Evolutionary conservation across 2,797 vertebrate genomes (phyloP).

Genomic region (Pipistrellus kuhlii): DNA sequence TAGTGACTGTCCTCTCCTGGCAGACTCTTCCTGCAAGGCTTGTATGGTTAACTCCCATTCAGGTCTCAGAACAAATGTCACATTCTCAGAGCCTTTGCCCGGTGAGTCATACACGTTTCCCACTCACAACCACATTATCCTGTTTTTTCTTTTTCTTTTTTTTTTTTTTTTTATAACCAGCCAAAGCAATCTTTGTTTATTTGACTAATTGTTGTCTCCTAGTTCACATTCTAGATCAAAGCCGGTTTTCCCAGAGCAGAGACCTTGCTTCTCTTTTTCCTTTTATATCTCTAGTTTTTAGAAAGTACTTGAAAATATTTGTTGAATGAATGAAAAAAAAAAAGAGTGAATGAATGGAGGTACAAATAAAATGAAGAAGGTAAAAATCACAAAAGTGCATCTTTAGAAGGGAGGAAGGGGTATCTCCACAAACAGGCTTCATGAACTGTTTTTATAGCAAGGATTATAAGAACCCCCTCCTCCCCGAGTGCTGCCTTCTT

Average conservation of each 20-base stretch:
- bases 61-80: not conserved
- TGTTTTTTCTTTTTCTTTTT: not conserved
- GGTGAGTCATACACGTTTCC: not conserved
- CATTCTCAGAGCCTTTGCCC: not conserved
- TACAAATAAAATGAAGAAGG: not conserved
- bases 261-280: conserved; percentile 27
- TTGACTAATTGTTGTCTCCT: not conserved
- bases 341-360: not conserved
- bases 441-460: not conserved
- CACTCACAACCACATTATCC: not conserved
- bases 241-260: not conserved
- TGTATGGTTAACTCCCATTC: not conserved
- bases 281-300: not conserved
- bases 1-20: not conserved
- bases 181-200: not conserved
- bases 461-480: not conserved
- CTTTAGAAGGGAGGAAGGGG: not conserved
- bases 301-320: not conserved
- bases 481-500: not conserved
- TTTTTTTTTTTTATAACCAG: not conserved
- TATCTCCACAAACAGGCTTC: not conserved
- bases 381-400: not conserved
- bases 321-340: not conserved
- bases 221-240: not conserved
- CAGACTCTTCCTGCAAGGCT: not conserved